Conservation (phyloP, 2,888 invertebrate genomes). For the Cephus pulcher region DNA sequence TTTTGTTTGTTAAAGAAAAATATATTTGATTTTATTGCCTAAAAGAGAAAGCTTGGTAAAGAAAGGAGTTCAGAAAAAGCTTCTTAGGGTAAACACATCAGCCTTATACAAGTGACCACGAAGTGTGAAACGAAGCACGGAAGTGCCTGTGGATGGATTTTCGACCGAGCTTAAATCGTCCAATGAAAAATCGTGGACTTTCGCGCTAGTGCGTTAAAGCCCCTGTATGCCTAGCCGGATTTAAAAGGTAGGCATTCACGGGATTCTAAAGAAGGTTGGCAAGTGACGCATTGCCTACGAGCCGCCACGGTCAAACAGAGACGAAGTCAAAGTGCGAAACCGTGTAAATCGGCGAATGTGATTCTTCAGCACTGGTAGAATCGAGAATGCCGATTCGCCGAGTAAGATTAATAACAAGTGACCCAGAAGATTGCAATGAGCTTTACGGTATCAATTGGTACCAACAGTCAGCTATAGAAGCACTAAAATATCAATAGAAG, state of each 20-base stretch:
- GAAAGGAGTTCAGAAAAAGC: background rate
- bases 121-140: background rate
- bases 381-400: slow-evolving; percentile 3
- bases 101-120: background rate
- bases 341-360: slow-evolving; percentile 36
- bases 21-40: background rate
- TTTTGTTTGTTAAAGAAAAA: background rate
- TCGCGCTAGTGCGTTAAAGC: background rate
- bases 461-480: background rate
- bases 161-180: background rate
- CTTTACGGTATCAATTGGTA: background rate
- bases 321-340: slow-evolving; percentile 37
- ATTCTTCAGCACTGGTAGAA: slow-evolving; percentile 23
- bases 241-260: slow-evolving; percentile 13
- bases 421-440: background rate
- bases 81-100: background rate
- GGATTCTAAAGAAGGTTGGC: slow-evolving; percentile 16
- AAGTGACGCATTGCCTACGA: slow-evolving; percentile 29
- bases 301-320: slow-evolving; percentile 10
- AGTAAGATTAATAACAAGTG: slow-evolving; percentile 19
- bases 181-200: background rate
- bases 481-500: background rate
- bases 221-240: background rate
- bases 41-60: background rate
- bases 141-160: background rate